These are phyloP conservation scores for Frankliniella fusca DNA, from an alignment of 2,888 invertebrate species.

Conservation along the genomic window DNA sequence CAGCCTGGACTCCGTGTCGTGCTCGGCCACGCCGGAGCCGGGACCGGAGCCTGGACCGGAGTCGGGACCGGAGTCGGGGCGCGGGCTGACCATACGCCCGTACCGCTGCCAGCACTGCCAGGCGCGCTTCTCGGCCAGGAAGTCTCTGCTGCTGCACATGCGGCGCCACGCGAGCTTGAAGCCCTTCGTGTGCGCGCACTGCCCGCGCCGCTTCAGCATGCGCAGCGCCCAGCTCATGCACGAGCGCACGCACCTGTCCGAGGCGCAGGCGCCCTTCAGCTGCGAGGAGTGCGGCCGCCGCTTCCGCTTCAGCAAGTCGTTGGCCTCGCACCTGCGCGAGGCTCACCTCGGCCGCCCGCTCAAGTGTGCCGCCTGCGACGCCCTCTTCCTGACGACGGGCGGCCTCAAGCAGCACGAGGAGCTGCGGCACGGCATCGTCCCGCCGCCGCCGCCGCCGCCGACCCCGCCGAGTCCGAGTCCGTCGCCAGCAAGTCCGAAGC, in stretches of 20 bases:
- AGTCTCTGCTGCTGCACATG: background rate
- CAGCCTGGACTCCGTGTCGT: background rate
- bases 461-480: background rate
- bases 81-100: background rate
- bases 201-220: background rate
- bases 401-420: background rate
- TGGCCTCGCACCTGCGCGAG: background rate
- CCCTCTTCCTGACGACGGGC: background rate
- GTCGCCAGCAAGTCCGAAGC: background rate
- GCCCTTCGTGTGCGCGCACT: background rate
- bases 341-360: background rate
- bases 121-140: background rate
- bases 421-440: background rate
- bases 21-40: background rate
- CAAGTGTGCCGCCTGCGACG: background rate
- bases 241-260: background rate
- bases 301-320: background rate
- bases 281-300: constrained; percentile 6
- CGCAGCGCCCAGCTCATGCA: background rate
- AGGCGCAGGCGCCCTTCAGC: background rate
- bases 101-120: background rate
- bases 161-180: background rate
- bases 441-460: background rate
- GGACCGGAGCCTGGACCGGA: background rate
- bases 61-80: background rate